phyloP scores from a whole-genome alignment of 2,113 vertebrate species.

The Callorhinus ursinus region DNA sequence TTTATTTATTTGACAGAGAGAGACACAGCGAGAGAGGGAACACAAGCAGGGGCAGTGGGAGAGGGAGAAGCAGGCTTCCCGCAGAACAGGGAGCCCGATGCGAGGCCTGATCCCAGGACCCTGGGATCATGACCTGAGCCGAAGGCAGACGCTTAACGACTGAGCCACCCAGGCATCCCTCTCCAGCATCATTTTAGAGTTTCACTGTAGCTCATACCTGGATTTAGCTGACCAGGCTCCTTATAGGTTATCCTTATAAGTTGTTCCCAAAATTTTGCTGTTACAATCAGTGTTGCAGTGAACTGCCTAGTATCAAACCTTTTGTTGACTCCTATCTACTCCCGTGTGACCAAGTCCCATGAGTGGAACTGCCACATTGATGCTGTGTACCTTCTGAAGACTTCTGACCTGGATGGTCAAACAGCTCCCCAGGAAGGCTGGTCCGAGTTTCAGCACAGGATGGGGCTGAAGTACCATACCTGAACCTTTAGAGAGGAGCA shows the following conservation, averaged over 20 bases:
- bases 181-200: neutral
- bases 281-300: neutral
- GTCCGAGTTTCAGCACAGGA: neutral
- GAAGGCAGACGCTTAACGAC: too few relatives aligned
- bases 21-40: too few relatives aligned
- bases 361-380: neutral
- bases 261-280: neutral
- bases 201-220: neutral
- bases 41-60: too few relatives aligned
- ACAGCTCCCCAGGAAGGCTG: neutral
- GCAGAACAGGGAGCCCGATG: too few relatives aligned
- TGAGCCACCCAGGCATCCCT: too few relatives aligned
- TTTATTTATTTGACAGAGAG: too few relatives aligned
- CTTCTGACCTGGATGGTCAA: neutral
- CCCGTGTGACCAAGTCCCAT: neutral
- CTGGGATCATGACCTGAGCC: too few relatives aligned
- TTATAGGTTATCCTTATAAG: neutral
- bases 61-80: too few relatives aligned
- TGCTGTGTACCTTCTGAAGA: neutral
- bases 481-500: neutral
- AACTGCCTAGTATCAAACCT: neutral
- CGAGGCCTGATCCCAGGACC: too few relatives aligned
- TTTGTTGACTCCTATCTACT: neutral
- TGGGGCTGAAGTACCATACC: neutral
- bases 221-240: neutral